Evolutionary conservation across 2,797 vertebrate genomes (phyloP).

Genomic region (Muscicapa striata): DNA sequence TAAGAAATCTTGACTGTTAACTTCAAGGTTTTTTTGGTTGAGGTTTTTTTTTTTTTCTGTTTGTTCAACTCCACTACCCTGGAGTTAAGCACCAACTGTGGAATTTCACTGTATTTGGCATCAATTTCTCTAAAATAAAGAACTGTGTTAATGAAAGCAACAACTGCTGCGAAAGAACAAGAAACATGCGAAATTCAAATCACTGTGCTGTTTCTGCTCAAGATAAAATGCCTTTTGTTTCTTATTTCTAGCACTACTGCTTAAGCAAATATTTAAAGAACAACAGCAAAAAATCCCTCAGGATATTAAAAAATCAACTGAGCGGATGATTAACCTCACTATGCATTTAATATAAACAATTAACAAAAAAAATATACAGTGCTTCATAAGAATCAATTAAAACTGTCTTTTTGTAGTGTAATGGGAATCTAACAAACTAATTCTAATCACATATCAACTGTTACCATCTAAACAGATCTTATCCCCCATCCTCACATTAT

Average conservation of each 20-base stretch:
- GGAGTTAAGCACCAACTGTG: neutral
- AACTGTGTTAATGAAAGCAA: conserved; percentile 12
- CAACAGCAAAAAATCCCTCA: conserved; percentile 23
- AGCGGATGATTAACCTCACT: conserved; percentile 35
- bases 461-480: neutral
- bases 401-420: conserved; percentile 2
- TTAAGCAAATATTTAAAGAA: conserved; percentile 62
- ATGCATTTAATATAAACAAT: conserved; percentile 50
- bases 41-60: neutral
- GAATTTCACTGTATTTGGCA: neutral
- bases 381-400: conserved; percentile 19
- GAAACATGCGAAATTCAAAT: conserved; percentile 1
- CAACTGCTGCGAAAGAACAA: conserved; percentile 2
- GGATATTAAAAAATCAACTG: conserved; percentile 46
- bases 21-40: neutral
- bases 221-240: conserved; percentile 42
- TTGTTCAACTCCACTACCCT: neutral
- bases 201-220: neutral
- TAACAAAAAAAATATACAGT: conserved; percentile 39
- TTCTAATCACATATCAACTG: neutral
- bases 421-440: neutral
- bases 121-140: conserved; percentile 10
- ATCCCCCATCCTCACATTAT: neutral
- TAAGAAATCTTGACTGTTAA: neutral
- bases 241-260: conserved; percentile 8